Evolutionary conservation across 2,888 invertebrate species (phyloP).

Genomic region (Cosmopolites sordidus): DNA sequence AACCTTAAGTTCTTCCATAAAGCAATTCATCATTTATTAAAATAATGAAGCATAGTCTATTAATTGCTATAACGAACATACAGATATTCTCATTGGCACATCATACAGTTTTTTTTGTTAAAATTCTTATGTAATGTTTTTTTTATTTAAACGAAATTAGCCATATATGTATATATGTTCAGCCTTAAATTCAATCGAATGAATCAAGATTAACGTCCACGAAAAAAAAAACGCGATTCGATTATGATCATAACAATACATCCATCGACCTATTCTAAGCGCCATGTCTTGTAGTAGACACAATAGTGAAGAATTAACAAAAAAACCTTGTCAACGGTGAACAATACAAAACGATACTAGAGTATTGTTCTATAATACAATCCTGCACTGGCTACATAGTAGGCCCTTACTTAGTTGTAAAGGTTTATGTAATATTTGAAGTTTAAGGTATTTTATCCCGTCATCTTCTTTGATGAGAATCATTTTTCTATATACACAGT

Average conservation of each 20-base stretch:
- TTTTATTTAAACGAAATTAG: too few relatives aligned
- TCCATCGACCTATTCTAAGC: slow-evolving; percentile 4
- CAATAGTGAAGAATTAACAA: slow-evolving; percentile 8
- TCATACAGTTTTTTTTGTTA: too few relatives aligned
- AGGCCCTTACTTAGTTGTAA: slow-evolving; percentile 4
- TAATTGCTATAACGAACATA: too few relatives aligned
- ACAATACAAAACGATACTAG: slow-evolving; percentile 14
- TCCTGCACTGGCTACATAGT: slow-evolving; percentile 7
- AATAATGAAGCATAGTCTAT: too few relatives aligned
- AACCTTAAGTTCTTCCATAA: too few relatives aligned
- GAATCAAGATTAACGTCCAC: slow-evolving; percentile 6
- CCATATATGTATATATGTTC: too few relatives aligned
- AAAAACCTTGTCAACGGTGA: slow-evolving; percentile 11
- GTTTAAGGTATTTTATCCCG: slow-evolving; percentile 9
- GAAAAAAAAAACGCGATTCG: slow-evolving; percentile 7
- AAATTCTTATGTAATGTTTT: too few relatives aligned
- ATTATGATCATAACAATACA: slow-evolving; percentile 11
- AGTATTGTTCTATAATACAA: slow-evolving; percentile 11
- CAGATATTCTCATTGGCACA: too few relatives aligned
- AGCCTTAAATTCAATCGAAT: not conserved
- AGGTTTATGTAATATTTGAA: slow-evolving; percentile 6
- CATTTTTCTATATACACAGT: not conserved
- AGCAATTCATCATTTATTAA: too few relatives aligned
- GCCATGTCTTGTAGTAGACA: slow-evolving; percentile 2
- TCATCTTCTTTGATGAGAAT: slow-evolving; percentile 5